Conservation (phyloP, 1,140 invertebrate genomes). For the Caenorhabditis brenneri region DNA sequence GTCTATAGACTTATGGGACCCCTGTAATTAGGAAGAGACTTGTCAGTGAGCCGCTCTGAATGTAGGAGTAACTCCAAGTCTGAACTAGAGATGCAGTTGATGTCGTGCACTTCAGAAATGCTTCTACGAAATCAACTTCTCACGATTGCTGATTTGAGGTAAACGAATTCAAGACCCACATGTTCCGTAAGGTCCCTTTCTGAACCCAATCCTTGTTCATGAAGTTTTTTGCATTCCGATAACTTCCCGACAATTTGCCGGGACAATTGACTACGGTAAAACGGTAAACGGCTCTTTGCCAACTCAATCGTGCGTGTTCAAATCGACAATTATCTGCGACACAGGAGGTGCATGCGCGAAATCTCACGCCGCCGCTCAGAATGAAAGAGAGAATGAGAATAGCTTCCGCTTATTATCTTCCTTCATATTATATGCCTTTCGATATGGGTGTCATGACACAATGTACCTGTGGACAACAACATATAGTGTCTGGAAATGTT, state of each 20-base stretch:
- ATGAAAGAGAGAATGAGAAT: slow-evolving; percentile 31
- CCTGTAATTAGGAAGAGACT: too few relatives aligned
- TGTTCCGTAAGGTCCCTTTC: background rate
- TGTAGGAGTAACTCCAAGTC: too few relatives aligned
- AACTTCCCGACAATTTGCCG: background rate
- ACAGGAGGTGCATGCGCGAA: slow-evolving; percentile 38
- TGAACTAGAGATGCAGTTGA: too few relatives aligned
- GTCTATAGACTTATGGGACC: too few relatives aligned
- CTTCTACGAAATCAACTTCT: too few relatives aligned
- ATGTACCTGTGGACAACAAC: background rate
- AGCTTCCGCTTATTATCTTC: slow-evolving; percentile 39
- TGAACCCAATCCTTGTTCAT: background rate
- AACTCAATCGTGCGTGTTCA: slow-evolving; percentile 5
- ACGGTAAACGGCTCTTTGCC: slow-evolving; percentile 41
- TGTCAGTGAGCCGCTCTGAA: too few relatives aligned
- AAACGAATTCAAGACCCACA: too few relatives aligned
- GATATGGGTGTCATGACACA: slow-evolving; percentile 16
- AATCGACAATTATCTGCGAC: slow-evolving; percentile 33
- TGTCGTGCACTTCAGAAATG: too few relatives aligned
- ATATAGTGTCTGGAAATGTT: too few relatives aligned
- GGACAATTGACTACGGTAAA: slow-evolving; percentile 6
- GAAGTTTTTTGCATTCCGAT: background rate
- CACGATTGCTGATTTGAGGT: too few relatives aligned
- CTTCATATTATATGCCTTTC: slow-evolving; percentile 36
- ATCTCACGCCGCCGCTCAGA: slow-evolving; percentile 3